Evolutionary conservation across 1,140 invertebrate genomes (phyloP).

Genomic region (Hycleus phaleratus): DNA sequence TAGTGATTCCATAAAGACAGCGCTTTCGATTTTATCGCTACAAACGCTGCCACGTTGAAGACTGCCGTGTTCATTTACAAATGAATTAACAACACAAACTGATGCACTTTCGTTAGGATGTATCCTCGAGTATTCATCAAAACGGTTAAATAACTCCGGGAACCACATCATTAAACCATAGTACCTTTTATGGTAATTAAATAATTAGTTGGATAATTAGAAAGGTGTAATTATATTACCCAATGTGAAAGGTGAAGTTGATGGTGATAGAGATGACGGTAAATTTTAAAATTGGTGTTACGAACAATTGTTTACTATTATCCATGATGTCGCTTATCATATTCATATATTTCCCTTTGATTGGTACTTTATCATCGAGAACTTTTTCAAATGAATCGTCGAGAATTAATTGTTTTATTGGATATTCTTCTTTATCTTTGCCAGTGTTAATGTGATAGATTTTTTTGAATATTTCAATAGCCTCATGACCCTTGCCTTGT

Average conservation of each 20-base stretch:
- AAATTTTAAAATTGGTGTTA: slow-evolving; percentile 69
- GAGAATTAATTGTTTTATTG: slow-evolving; percentile 66
- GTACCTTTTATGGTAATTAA: slow-evolving; percentile 47
- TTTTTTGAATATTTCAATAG: slow-evolving; percentile 66
- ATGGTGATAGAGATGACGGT: slow-evolving; percentile 76
- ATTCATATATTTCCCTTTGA: slow-evolving; percentile 54
- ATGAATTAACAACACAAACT: slow-evolving; percentile 69
- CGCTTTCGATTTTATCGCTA: slow-evolving; percentile 60
- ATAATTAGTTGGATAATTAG: slow-evolving; percentile 10
- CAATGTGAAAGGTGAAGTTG: slow-evolving; percentile 84
- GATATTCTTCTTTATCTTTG: slow-evolving; percentile 61
- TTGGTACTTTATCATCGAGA: slow-evolving; percentile 32
- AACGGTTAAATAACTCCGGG: slow-evolving; percentile 79
- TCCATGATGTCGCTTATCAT: slow-evolving; percentile 69
- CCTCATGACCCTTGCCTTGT: slow-evolving; percentile 66
- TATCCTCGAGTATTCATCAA: slow-evolving; percentile 56
- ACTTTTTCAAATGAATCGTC: slow-evolving; percentile 48
- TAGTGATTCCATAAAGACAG: slow-evolving; percentile 77
- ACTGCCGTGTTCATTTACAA: slow-evolving; percentile 58
- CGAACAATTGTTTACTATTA: slow-evolving; percentile 72
- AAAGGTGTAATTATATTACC: slow-evolving; percentile 42
- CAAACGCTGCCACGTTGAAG: slow-evolving; percentile 53
- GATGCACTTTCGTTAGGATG: slow-evolving; percentile 54
- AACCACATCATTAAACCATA: slow-evolving; percentile 91
- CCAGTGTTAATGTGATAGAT: slow-evolving; percentile 77